Evolutionary conservation across 2,888 invertebrate genomes (phyloP), one percentile per base, ranked within the genome.

Genomic region (Campoplex nolae): DNA sequence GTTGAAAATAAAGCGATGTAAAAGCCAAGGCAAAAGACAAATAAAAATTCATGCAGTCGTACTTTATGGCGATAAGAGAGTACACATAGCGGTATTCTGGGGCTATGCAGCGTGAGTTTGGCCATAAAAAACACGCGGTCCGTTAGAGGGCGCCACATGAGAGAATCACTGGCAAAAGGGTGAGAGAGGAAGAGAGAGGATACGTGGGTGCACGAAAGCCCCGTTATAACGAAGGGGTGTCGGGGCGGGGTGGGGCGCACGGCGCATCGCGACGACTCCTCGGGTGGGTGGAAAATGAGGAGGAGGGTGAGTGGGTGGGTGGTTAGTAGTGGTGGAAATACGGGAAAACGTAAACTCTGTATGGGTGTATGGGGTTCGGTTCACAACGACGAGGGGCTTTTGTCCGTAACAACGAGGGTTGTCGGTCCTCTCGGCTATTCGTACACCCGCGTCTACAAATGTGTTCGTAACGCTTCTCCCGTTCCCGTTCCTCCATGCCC

Each of bases 191-290:
- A 18, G 77, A 58, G 48, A 54, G 56, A 28, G 56, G 48, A n/a
- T 48, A 18, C 67, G 80, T 56, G 79, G 38, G 48, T 73, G 80
- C 73, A 65, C 62, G 62, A 78, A 54, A 75, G 83, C 79, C 70
- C 75, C 18, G 35, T 62, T n/a, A 74, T 70, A 70, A 58, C 68
- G 83, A 75, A 79, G 83, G 83, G 86, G 78, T 83, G 74, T 83
- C 78, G 77, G 62, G 74, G 56, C 58, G 68, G 78, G 74, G 58
- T 75, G 51, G 82, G 68, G 78, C 83, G 79, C 86, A 86, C 73
- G 65, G 86, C 83, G 86, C 83, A 86, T 83, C 82, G 67, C 42
- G 23, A n/a, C 56, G 51, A 68, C 67, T 62, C 32, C 38, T 2
- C 65, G 18, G 45, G 32, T 16, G 68, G 67, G 38, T 45, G 62